Evolutionary conservation across 2,888 invertebrate species (phyloP).

Genomic region (Pandemis cinnamomeana): DNA sequence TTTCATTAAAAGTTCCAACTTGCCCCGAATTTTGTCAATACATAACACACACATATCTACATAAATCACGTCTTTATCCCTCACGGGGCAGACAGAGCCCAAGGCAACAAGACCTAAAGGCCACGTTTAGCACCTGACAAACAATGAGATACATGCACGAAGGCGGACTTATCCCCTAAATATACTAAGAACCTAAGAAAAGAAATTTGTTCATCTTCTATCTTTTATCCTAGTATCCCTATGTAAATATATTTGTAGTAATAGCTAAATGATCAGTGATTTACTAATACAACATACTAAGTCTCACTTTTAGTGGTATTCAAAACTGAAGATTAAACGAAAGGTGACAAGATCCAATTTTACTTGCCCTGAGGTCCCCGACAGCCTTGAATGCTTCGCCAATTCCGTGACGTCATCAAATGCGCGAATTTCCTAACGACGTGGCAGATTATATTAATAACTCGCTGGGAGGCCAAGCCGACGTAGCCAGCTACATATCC

Average conservation of each 20-base stretch:
- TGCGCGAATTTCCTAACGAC: background rate
- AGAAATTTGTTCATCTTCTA: too few relatives aligned
- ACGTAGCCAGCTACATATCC: too few relatives aligned
- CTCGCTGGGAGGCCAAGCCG: background rate
- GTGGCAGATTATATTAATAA: background rate
- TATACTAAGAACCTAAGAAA: too few relatives aligned
- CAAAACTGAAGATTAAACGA: background rate
- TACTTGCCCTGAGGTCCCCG: background rate
- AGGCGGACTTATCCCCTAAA: too few relatives aligned
- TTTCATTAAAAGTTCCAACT: conserved; percentile 12
- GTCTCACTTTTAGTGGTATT: background rate
- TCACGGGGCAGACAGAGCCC: too few relatives aligned
- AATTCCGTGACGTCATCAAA: background rate
- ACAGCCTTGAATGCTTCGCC: background rate
- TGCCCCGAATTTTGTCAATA: conserved; percentile 4
- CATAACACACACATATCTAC: background rate
- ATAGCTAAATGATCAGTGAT: background rate
- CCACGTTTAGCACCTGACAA: too few relatives aligned
- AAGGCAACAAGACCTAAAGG: too few relatives aligned
- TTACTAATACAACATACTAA: background rate
- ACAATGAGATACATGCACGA: too few relatives aligned
- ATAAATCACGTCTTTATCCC: too few relatives aligned
- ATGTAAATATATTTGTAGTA: too few relatives aligned
- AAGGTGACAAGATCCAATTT: background rate
- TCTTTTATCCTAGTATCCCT: too few relatives aligned